phyloP scores from a whole-genome alignment of 2,888 invertebrate genomes.

The Diaperis boleti region DNA sequence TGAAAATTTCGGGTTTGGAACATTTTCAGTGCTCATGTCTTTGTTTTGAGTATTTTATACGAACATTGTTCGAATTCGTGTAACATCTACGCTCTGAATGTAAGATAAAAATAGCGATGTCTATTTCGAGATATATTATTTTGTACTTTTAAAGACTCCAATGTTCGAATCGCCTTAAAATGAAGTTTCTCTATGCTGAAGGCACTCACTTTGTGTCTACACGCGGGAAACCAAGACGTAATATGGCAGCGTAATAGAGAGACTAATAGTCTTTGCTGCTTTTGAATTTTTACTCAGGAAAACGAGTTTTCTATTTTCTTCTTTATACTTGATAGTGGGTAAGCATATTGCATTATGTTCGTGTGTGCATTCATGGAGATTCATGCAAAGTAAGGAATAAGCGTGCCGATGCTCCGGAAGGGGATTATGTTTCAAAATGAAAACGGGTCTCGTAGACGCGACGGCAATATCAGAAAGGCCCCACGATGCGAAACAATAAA shows the following conservation, averaged over 20 bases:
- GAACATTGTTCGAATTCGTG: too few species aligned
- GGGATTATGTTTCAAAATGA: slow-evolving; percentile 26
- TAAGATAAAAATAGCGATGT: too few species aligned
- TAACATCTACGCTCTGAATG: too few species aligned
- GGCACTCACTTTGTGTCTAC: slow-evolving; percentile 43
- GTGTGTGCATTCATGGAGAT: slow-evolving; percentile 35
- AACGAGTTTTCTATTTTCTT: slow-evolving; percentile 31
- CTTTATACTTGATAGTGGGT: slow-evolving; percentile 21
- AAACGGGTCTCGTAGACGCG: slow-evolving; percentile 23
- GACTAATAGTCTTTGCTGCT: slow-evolving; percentile 45
- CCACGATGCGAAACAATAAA: slow-evolving; percentile 10
- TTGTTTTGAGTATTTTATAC: too few species aligned
- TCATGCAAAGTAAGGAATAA: slow-evolving; percentile 35
- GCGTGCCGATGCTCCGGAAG: slow-evolving; percentile 17
- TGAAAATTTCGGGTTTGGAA: too few species aligned
- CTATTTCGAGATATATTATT: too few species aligned
- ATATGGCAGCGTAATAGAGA: slow-evolving; percentile 44
- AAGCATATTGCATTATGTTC: slow-evolving; percentile 36
- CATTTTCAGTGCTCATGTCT: too few species aligned
- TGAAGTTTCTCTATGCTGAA: too few species aligned
- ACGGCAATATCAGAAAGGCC: slow-evolving; percentile 9
- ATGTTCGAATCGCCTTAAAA: too few species aligned
- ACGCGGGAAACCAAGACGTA: slow-evolving; percentile 41
- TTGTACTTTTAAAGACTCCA: too few species aligned
- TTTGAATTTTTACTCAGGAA: slow-evolving; percentile 32